phyloP scores from a whole-genome alignment of 2,888 invertebrate species.

The Leptopilina drosophilae region DNA sequence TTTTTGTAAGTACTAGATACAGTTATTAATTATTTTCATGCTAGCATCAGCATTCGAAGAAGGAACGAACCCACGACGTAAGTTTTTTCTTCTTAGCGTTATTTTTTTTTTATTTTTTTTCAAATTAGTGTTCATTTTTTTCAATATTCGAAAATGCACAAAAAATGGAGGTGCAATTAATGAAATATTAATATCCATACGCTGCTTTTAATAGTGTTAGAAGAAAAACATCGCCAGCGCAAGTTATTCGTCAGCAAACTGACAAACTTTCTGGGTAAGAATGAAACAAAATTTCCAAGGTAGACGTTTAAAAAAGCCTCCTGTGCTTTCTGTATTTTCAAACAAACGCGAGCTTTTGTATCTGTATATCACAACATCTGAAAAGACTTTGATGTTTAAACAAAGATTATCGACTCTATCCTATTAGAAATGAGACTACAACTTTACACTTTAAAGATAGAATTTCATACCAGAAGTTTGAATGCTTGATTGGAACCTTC shows the following conservation, averaged over 20 bases:
- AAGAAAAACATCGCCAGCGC: conserved; percentile 85
- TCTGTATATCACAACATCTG: background rate
- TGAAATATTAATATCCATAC: conserved; percentile 67
- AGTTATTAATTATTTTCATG: conserved; percentile 59
- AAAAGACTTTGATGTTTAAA: conserved; percentile 39
- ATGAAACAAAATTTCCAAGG: conserved; percentile 35
- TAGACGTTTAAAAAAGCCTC: conserved; percentile 19
- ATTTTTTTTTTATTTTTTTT: too few relatives aligned
- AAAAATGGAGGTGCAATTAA: conserved; percentile 59
- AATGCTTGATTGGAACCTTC: too few relatives aligned
- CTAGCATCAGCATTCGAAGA: conserved; percentile 73
- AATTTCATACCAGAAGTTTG: too few relatives aligned
- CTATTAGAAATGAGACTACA: too few relatives aligned
- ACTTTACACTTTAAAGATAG: too few relatives aligned
- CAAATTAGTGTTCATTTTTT: too few relatives aligned
- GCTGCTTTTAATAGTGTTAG: conserved; percentile 82
- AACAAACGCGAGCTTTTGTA: conserved; percentile 39
- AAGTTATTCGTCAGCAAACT: conserved; percentile 71
- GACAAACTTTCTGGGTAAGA: conserved; percentile 75
- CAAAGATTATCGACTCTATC: conserved; percentile 11
- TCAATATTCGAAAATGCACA: background rate
- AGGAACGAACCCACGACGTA: conserved; percentile 76
- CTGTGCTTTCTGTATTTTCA: conserved; percentile 27
- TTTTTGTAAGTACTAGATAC: conserved; percentile 22
- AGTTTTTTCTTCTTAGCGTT: conserved; percentile 59